Percentiles rank a stretch among this genome's conserved stretches.
Conservation (phyloP, 1,140 invertebrate genomes). For the Scaptomyza hsui region DNA sequence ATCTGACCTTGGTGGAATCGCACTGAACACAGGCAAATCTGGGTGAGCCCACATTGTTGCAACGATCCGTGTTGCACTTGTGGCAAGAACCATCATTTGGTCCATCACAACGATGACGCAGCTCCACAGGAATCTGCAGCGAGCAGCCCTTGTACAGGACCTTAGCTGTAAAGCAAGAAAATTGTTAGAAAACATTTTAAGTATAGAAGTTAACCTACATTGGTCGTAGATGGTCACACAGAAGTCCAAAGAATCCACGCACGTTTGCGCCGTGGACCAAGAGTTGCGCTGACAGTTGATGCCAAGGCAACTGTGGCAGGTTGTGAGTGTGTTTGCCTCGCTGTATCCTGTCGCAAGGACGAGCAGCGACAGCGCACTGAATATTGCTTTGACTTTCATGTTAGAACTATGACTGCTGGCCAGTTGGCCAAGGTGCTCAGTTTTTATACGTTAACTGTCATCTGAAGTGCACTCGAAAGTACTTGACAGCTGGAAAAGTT, state of each 20-base stretch:
- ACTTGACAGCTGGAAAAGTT: constrained; percentile 27
- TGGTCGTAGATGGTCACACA: constrained; percentile 61
- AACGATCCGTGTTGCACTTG: constrained; percentile 75
- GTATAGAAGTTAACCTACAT: constrained; percentile 13
- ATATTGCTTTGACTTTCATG: constrained; percentile 59
- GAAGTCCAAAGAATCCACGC: constrained; percentile 66
- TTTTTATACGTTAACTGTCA: constrained; percentile 62
- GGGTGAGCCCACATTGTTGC: constrained; percentile 70
- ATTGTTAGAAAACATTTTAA: not conserved
- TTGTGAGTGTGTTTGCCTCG: constrained; percentile 48
- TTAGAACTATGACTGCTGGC: constrained; percentile 41
- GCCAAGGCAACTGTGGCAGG: constrained; percentile 66
- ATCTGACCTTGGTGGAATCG: constrained; percentile 61
- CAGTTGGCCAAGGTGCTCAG: constrained; percentile 35
- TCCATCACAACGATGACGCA: constrained; percentile 56
- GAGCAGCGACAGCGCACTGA: constrained; percentile 36
- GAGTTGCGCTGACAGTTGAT: constrained; percentile 66
- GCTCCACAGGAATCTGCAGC: constrained; percentile 57
- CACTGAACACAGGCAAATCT: constrained; percentile 69
- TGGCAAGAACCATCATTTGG: constrained; percentile 41
- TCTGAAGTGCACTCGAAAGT: constrained; percentile 59
- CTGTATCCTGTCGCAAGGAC: constrained; percentile 28
- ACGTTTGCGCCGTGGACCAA: constrained; percentile 34
- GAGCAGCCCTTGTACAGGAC: constrained; percentile 76
- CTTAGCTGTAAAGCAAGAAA: constrained; percentile 36